phyloP scores from a whole-genome alignment of 2,888 invertebrate genomes.

The Lasioglossum figueresi region DNA sequence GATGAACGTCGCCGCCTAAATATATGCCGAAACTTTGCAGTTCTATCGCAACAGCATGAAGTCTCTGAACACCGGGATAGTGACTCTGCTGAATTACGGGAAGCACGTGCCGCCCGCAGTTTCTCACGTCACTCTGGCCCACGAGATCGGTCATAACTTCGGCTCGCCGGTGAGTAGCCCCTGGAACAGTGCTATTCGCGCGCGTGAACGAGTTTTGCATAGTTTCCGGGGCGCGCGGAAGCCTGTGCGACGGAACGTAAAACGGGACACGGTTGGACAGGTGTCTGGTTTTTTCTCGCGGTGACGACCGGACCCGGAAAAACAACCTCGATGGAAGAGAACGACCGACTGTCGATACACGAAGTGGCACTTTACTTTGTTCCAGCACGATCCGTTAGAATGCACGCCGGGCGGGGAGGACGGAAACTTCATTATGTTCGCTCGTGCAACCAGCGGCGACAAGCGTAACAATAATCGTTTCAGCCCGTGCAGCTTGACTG shows the following conservation, averaged over 20 bases:
- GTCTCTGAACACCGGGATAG: constrained; percentile 98
- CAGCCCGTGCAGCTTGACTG: constrained; percentile 94
- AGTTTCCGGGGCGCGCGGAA: neutral
- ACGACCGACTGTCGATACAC: constrained; percentile 52
- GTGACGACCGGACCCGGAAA: neutral
- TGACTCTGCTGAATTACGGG: constrained; percentile 98
- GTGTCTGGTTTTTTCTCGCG: neutral
- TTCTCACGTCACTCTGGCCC: constrained; percentile 98
- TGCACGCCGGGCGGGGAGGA: constrained; percentile 98
- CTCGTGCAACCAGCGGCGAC: constrained; percentile 98
- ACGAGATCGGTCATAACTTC: constrained; percentile 99
- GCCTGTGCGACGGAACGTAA: neutral
- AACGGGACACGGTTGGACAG: neutral
- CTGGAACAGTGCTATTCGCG: neutral
- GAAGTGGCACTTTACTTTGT: constrained; percentile 60
- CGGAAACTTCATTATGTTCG: constrained; percentile 99
- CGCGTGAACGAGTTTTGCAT: constrained; percentile 3
- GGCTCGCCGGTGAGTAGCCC: constrained; percentile 93
- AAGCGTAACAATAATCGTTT: constrained; percentile 99
- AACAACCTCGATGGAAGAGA: neutral
- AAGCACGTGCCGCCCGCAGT: constrained; percentile 99
- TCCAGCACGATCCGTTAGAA: constrained; percentile 96
- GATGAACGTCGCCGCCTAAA: constrained; percentile 24
- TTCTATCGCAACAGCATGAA: constrained; percentile 97
- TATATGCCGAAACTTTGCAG: constrained; percentile 85